A percentile compares a stretch with the other conserved stretches of the same genome.
phyloP scores from a whole-genome alignment of 2,888 invertebrate genomes.

The Platycheirus albimanus region DNA sequence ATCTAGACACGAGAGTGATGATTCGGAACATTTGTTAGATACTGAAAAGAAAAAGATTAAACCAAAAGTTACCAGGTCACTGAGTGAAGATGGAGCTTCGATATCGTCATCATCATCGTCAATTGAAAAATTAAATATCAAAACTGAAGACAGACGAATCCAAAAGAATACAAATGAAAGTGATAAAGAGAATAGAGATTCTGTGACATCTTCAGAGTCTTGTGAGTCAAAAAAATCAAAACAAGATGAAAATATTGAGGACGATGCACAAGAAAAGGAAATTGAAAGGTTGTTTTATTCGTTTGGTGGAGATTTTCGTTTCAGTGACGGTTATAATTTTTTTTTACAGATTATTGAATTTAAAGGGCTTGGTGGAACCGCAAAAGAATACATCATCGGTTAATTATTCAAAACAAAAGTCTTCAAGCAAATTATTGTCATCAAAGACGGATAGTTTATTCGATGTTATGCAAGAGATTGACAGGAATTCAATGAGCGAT shows the following conservation, averaged over 20 bases:
- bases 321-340: too few species aligned
- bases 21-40: constrained; percentile 19
- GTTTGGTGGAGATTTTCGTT: not conserved
- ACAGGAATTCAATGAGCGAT: constrained; percentile 55
- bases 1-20: constrained; percentile 32
- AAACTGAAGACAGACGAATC: constrained; percentile 20
- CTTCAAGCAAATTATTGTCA: constrained; percentile 45
- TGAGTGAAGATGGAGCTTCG: not conserved
- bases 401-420: constrained; percentile 60
- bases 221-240: constrained; percentile 47
- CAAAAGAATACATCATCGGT: constrained; percentile 40
- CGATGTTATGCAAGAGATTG: constrained; percentile 66
- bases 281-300: constrained; percentile 78
- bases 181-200: constrained; percentile 76
- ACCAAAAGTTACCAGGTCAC: not conserved
- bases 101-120: not conserved
- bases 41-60: constrained; percentile 14
- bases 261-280: constrained; percentile 78
- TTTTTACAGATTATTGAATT: constrained; percentile 80
- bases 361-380: constrained; percentile 77
- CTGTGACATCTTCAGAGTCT: constrained; percentile 19
- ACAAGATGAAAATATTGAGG: constrained; percentile 70
- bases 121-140: constrained; percentile 2
- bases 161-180: constrained; percentile 59
- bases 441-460: constrained; percentile 59